phyloP scores from a whole-genome alignment of 2,888 invertebrate species.

The Cerceris ruficornis region DNA sequence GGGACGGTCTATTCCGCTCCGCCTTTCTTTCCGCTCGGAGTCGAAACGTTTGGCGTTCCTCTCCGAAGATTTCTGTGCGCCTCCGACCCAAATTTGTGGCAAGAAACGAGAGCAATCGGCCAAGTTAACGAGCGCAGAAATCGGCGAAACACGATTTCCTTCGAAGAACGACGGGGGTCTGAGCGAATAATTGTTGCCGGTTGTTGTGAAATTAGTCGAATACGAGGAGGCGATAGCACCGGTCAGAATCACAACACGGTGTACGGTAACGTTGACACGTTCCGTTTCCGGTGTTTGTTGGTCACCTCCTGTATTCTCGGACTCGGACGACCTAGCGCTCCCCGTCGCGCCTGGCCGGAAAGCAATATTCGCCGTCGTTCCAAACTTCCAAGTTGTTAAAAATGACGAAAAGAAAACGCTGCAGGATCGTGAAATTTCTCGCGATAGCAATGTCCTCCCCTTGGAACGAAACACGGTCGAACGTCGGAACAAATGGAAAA shows the following conservation, averaged over 20 bases:
- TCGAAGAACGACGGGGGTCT: constrained; percentile 1
- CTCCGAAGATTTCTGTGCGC: too few relatives aligned
- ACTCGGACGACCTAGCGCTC: constrained; percentile 22
- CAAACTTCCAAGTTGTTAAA: too few relatives aligned
- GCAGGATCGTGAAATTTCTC: not conserved
- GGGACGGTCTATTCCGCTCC: too few relatives aligned
- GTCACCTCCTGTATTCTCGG: constrained; percentile 53
- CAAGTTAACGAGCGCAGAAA: not conserved
- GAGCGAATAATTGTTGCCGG: constrained; percentile 45
- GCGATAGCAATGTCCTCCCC: too few relatives aligned
- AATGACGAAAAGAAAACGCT: not conserved
- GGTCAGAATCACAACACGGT: constrained; percentile 68
- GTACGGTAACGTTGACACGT: constrained; percentile 75
- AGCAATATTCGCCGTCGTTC: not conserved
- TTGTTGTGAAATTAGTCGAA: constrained; percentile 68
- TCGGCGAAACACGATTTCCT: not conserved
- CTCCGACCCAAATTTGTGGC: too few relatives aligned
- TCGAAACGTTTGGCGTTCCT: not conserved
- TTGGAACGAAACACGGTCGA: too few relatives aligned
- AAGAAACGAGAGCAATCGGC: too few relatives aligned
- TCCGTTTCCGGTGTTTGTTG: constrained; percentile 79
- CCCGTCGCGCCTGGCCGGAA: constrained; percentile 19
- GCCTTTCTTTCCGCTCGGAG: too few relatives aligned
- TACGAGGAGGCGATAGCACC: constrained; percentile 63
- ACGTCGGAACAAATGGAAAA: too few relatives aligned